Percentiles rank a stretch among this genome's conserved stretches.
These are phyloP conservation scores for Pristionchus maxplancki DNA, from an alignment of 2,888 invertebrate species.

Conservation along the genomic window DNA sequence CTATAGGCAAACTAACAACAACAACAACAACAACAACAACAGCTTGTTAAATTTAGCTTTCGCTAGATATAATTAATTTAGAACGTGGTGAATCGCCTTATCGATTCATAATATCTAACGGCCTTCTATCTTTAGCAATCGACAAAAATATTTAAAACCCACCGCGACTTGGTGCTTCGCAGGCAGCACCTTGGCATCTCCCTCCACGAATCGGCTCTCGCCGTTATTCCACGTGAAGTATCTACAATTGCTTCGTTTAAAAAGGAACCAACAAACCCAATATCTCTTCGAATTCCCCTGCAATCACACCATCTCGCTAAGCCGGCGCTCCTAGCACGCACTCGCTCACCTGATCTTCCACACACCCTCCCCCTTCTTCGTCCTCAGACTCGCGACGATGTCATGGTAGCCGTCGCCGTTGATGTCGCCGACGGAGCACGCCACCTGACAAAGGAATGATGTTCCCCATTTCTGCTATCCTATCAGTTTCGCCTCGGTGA, in stretches of 20 bases:
- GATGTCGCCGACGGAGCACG: slow-evolving; percentile 74
- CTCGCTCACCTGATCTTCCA: not conserved
- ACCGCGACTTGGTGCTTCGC: slow-evolving; percentile 22
- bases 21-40: too few relatives aligned
- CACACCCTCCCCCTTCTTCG: not conserved
- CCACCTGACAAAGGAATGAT: slow-evolving; percentile 50
- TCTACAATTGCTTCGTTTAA: not conserved
- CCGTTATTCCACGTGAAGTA: not conserved
- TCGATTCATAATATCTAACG: too few relatives aligned
- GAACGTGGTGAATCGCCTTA: too few relatives aligned
- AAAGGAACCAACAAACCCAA: not conserved
- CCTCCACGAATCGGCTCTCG: not conserved
- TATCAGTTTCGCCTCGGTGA: too few relatives aligned
- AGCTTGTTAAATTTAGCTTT: too few relatives aligned
- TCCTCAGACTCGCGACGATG: slow-evolving; percentile 61
- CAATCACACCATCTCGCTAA: not conserved
- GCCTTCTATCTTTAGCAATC: too few relatives aligned
- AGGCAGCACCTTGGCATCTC: too few relatives aligned
- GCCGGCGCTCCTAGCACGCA: not conserved
- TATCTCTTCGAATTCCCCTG: not conserved
- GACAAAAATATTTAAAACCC: not conserved
- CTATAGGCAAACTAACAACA: too few relatives aligned
- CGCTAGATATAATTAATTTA: too few relatives aligned
- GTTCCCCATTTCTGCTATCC: too few relatives aligned
- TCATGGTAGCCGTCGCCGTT: slow-evolving; percentile 73